Base-by-base conservation (phyloP, 2,888 invertebrate genomes). In the Alitta virens region DNA sequence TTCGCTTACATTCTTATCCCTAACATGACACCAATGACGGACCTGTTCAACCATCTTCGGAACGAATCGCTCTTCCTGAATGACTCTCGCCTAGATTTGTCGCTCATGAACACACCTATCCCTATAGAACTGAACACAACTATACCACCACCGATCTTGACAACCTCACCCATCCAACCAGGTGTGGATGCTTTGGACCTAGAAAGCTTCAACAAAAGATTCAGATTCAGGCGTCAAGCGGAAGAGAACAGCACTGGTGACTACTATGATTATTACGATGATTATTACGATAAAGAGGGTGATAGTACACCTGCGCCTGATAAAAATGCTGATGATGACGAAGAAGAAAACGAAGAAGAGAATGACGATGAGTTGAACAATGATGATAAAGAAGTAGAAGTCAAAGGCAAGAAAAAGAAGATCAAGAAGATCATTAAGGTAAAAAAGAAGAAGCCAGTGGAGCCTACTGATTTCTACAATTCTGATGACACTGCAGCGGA, bases 1-100 rank as follows among this genome's bases (percentile, higher is more conserved):
- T 69, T 66, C 49, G 67, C 64, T 18, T 69, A 69, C 25, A 61
- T 69, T 9, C 62, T 69, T 23, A 56, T 69, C 14, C 69, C 69
- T 2, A 49, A 69, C 24, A 69, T 69, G 69, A 68, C 69, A 18
- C 64, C 69, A 16, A 66, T 68, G 65, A 49, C 60, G 2, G 67
- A 68, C 16, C 43, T 68, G 16, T 68, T 68, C 49, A 52, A 40
- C 24, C 43, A 68, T 42, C 49, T 68, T n/a, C 63, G 63, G 12
- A 68, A 68, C 27, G 68, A 68, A 42, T 64, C 67, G 24, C 54
- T 60, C 18, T 60, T 43, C 25, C 51, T 59, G 21, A 59, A 59
- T 24, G 52, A 49, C 24, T 52, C 59, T 7, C 23, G 16, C 21
- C 14, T 59, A 7, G 18, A n/a, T 18, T 7, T 46, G 21, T n/a